Conservation (phyloP, 2,797 vertebrate genomes). For the Microchirus variegatus region DNA sequence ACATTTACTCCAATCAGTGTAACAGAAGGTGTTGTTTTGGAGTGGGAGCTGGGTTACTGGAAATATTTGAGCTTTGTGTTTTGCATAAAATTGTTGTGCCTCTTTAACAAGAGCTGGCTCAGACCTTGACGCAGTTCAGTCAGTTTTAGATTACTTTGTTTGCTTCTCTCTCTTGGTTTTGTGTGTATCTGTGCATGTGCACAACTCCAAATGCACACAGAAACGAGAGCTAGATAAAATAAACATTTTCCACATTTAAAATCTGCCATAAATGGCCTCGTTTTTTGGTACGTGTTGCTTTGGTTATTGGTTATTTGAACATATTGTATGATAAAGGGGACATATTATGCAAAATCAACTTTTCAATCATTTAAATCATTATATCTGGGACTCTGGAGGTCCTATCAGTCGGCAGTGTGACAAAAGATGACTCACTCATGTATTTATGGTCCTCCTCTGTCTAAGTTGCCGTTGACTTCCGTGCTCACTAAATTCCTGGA, state of each 20-base stretch:
- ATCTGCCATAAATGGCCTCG: conserved; percentile 7
- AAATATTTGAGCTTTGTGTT: conserved; percentile 48
- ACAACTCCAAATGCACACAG: too few species aligned
- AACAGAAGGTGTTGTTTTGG: conserved; percentile 43
- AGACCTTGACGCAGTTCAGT: conserved; percentile 59
- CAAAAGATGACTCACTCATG: too few species aligned
- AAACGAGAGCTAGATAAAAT: too few species aligned
- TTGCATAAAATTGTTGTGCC: conserved; percentile 49
- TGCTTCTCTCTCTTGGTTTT: conserved; percentile 18
- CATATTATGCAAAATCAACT: too few species aligned
- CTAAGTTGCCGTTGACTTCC: too few species aligned
- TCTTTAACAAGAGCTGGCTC: conserved; percentile 28
- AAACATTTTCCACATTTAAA: conserved; percentile 16
- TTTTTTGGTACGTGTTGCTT: conserved; percentile 16
- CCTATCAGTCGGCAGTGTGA: too few species aligned
- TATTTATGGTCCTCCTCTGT: too few species aligned
- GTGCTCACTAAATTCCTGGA: too few species aligned
- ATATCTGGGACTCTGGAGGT: too few species aligned
- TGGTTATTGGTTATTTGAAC: conserved; percentile 1
- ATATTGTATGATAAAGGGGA: neutral
- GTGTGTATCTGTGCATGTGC: neutral
- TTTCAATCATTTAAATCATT: too few species aligned
- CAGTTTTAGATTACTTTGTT: conserved; percentile 53
- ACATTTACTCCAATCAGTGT: conserved; percentile 49
- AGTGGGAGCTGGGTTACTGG: conserved; percentile 14